phyloP scores from a whole-genome alignment of 2,113 vertebrate species.

The Epinephelus moara region DNA sequence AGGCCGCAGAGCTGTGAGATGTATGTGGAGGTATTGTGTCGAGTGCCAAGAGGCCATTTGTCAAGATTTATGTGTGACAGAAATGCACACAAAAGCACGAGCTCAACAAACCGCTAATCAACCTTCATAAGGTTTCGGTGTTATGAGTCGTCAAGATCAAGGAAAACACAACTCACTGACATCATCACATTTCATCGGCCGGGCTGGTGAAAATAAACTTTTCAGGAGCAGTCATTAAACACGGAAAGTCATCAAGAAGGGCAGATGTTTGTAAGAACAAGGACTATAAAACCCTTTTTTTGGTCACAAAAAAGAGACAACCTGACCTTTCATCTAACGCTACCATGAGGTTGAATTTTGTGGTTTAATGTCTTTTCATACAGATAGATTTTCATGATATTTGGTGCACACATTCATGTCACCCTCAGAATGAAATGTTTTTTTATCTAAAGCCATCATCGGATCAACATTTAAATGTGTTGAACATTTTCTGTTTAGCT shows the following conservation, averaged over 20 bases:
- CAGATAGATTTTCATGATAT: not conserved
- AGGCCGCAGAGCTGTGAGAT: constrained; percentile 25
- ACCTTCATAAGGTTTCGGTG: constrained; percentile 58
- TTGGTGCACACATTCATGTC: not conserved
- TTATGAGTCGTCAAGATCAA: constrained; percentile 67
- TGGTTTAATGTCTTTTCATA: not conserved
- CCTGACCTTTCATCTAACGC: not conserved
- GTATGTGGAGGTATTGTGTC: constrained; percentile 17
- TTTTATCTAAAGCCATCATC: not conserved
- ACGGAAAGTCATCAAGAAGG: constrained; percentile 15
- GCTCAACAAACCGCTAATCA: constrained; percentile 71
- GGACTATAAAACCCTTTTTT: not conserved
- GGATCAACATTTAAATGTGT: not conserved
- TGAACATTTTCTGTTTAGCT: not conserved
- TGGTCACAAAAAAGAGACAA: not conserved
- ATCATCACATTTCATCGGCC: constrained; percentile 51
- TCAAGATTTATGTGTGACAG: constrained; percentile 68
- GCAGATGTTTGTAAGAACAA: constrained; percentile 15
- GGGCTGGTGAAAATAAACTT: constrained; percentile 24
- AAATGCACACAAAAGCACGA: constrained; percentile 69
- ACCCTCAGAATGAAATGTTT: too few relatives aligned
- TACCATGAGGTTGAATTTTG: not conserved
- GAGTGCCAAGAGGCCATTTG: constrained; percentile 55
- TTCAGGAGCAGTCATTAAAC: constrained; percentile 14
- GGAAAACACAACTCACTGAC: constrained; percentile 52